Percentiles rank a stretch among this genome's conserved stretches.
These are phyloP conservation scores for Poecile atricapillus DNA, from an alignment of 2,113 vertebrate species.

Conservation along the genomic window DNA sequence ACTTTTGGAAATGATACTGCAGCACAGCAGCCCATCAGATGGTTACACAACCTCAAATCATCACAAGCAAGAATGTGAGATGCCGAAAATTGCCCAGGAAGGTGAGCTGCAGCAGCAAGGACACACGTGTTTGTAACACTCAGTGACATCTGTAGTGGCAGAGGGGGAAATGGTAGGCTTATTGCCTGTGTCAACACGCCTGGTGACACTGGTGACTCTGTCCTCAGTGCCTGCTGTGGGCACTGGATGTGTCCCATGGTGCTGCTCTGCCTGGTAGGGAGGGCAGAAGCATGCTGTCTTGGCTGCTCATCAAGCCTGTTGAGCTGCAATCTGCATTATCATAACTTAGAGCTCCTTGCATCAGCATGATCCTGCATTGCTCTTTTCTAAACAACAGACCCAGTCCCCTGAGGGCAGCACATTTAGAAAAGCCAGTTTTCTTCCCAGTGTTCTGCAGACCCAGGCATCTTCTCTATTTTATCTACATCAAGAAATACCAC, in stretches of 20 bases:
- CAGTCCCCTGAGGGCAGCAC: background rate
- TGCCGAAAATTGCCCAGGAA: background rate
- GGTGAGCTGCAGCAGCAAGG: background rate
- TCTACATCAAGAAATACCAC: background rate
- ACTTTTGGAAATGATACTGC: background rate
- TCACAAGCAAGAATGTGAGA: background rate
- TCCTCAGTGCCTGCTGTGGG: background rate
- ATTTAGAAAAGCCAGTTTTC: conserved; percentile 30
- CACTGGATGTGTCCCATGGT: background rate
- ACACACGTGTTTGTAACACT: accelerated
- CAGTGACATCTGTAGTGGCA: background rate
- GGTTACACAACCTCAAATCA: background rate
- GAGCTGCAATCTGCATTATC: background rate
- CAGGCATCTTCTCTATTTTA: background rate
- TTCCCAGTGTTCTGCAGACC: background rate
- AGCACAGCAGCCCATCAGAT: background rate
- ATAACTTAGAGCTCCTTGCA: conserved; percentile 8
- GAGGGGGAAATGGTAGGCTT: background rate
- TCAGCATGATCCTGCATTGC: conserved; percentile 11
- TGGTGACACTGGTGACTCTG: background rate
- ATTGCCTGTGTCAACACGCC: accelerated
- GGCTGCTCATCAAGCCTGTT: background rate
- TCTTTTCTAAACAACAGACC: conserved; percentile 17
- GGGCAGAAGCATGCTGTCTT: background rate
- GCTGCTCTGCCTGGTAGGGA: background rate